phyloP scores from a whole-genome alignment of 2,797 vertebrate genomes.

The Atherinosoma microstoma region DNA sequence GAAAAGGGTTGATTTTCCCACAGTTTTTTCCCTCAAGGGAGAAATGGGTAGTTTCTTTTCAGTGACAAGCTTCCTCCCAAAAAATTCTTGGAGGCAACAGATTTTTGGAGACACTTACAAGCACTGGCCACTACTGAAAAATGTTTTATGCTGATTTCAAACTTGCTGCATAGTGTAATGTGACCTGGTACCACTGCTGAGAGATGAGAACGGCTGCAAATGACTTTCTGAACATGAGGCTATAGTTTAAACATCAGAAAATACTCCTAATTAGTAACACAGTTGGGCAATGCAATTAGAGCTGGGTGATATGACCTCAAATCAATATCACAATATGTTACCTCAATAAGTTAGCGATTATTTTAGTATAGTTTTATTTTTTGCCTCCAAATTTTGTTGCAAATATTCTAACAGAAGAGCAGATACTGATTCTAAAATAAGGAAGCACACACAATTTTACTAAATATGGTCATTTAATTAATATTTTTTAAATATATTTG shows the following conservation, averaged over 20 bases:
- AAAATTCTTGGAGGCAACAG: constrained; percentile 18
- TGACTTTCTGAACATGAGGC: background rate
- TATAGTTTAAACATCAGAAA: background rate
- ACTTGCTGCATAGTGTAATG: constrained; percentile 18
- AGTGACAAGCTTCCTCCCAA: constrained; percentile 19
- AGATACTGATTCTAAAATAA: too few species aligned
- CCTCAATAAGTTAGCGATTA: too few species aligned
- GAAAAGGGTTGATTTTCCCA: constrained; percentile 15
- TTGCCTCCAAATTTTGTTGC: too few species aligned
- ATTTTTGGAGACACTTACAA: constrained; percentile 26
- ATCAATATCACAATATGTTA: too few species aligned
- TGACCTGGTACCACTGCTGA: constrained; percentile 8
- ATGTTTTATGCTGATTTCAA: constrained; percentile 22
- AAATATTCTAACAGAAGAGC: too few species aligned
- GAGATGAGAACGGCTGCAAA: constrained; percentile 2
- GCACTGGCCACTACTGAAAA: constrained; percentile 7
- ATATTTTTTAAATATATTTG: too few species aligned
- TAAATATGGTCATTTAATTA: too few species aligned
- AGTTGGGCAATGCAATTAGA: background rate
- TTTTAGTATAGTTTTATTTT: too few species aligned
- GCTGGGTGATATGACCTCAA: too few species aligned
- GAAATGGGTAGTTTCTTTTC: constrained; percentile 10
- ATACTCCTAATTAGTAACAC: background rate
- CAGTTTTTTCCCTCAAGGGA: constrained; percentile 15
- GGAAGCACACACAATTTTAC: too few species aligned